These are phyloP conservation scores for Heliconius congener DNA, from an alignment of 1,140 invertebrate genomes.

Conservation along the genomic window DNA sequence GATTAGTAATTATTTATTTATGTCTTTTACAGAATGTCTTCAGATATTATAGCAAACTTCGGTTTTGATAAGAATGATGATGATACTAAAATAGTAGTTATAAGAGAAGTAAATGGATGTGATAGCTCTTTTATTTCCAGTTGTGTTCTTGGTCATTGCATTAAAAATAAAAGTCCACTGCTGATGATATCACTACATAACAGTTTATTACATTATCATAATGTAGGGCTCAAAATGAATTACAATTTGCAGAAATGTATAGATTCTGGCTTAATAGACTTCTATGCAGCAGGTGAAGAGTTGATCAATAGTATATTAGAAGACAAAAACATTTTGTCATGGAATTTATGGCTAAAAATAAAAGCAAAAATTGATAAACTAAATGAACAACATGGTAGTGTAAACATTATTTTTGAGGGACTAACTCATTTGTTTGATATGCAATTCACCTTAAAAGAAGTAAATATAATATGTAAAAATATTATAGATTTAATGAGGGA, in stretches of 20 bases:
- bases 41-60: slow-evolving; percentile 81
- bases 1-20: background rate
- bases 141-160: slow-evolving; percentile 82
- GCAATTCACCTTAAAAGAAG: slow-evolving; percentile 78
- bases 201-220: slow-evolving; percentile 88
- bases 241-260: slow-evolving; percentile 84
- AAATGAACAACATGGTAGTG: slow-evolving; percentile 58
- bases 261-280: slow-evolving; percentile 79
- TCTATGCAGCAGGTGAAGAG: slow-evolving; percentile 68
- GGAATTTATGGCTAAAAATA: slow-evolving; percentile 55
- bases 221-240: slow-evolving; percentile 87
- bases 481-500: slow-evolving; percentile 59
- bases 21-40: slow-evolving; percentile 79
- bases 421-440: slow-evolving; percentile 86
- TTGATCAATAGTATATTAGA: slow-evolving; percentile 80
- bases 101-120: slow-evolving; percentile 85
- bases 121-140: slow-evolving; percentile 87
- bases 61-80: slow-evolving; percentile 82
- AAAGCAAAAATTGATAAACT: slow-evolving; percentile 52
- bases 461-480: slow-evolving; percentile 82
- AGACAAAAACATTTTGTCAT: slow-evolving; percentile 71
- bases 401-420: slow-evolving; percentile 87
- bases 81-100: slow-evolving; percentile 82
- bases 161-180: slow-evolving; percentile 81
- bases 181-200: slow-evolving; percentile 85